Base-by-base conservation (phyloP, 1,140 invertebrate species). In the Monochamus saltuarius region DNA sequence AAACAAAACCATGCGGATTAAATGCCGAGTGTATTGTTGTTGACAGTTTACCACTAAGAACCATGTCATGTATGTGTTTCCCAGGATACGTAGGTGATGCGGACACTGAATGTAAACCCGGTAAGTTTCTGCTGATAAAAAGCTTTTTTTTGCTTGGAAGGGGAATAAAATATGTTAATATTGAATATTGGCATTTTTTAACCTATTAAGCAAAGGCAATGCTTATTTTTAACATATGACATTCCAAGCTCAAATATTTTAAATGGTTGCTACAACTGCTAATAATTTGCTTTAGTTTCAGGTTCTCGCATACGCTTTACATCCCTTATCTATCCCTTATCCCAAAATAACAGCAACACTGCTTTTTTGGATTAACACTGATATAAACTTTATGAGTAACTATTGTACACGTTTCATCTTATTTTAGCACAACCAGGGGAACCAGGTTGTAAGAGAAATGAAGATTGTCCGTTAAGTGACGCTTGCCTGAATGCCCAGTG, bases 11-110 rank as follows among this genome's bases (percentile, higher is more conserved):
- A 0, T 97, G 94, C 73, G 91, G 90, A 10, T 71, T 76, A 9
- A 85, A 91, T 67, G 91, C 92, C 1, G 83, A 85, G 65, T 95
- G 92, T 73, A 82, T 84, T 1, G 90, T 95, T 0, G 85, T 93
- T 7, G 87, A 94, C 69, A 92, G 90, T 1, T 75, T 94, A 56
- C 92, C 92, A 3, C 82, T 93, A 76, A 83, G 91, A 64, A 93
- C 91, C 13, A 91, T 95, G 85, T 85, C 90, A 42, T 95, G 92
- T 73, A 84, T 89, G 70, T 95, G 92, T 74, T 80, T 89, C 47
- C 85, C 84, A 51, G 91, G 90, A 52, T 91, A 85, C 74, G 83
- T 87, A 62, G 92, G 92, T 60, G 90, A 94, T 75, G 91, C 92
- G 8, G 90, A 92, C 64, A 83, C 88, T 51, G 85, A 88, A 76